phyloP scores from a whole-genome alignment of 1,140 invertebrate genomes.

The Bombus picipes region DNA sequence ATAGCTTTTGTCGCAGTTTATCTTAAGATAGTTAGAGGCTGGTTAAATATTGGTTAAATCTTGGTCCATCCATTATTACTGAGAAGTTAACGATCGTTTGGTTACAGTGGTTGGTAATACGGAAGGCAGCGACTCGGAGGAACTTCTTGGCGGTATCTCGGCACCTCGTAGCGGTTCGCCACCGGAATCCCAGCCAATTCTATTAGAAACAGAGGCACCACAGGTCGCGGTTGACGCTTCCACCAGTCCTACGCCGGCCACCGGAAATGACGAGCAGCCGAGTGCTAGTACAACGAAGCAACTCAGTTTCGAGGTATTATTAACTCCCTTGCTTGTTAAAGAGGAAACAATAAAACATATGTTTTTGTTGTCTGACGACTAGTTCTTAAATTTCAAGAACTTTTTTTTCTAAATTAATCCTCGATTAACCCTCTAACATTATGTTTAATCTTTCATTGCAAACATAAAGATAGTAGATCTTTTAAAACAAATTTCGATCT shows the following conservation, averaged over 20 bases:
- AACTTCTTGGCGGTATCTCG: conserved; percentile 75
- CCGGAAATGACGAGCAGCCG: conserved; percentile 75
- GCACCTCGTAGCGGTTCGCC: conserved; percentile 76
- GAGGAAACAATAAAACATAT: background rate
- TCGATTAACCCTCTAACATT: background rate
- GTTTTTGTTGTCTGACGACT: background rate
- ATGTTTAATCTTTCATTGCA: too few relatives aligned
- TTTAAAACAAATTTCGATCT: too few relatives aligned
- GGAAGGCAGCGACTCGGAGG: conserved; percentile 80
- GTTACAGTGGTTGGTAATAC: conserved; percentile 78
- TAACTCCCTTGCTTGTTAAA: background rate
- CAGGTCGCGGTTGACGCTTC: conserved; percentile 57
- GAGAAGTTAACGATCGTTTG: conserved; percentile 18
- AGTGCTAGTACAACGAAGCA: conserved; percentile 76
- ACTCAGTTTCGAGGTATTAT: conserved; percentile 77
- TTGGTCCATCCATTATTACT: background rate
- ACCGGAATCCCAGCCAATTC: conserved; percentile 72
- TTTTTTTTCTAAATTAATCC: too few relatives aligned
- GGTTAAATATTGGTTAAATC: background rate
- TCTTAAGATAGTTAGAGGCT: too few relatives aligned
- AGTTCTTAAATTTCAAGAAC: background rate
- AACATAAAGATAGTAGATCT: too few relatives aligned
- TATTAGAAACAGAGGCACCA: conserved; percentile 53
- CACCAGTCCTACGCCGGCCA: conserved; percentile 66
- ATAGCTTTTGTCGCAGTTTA: too few relatives aligned